phyloP scores from a whole-genome alignment of 1,140 invertebrate species.

The Drosophila mauritiana region DNA sequence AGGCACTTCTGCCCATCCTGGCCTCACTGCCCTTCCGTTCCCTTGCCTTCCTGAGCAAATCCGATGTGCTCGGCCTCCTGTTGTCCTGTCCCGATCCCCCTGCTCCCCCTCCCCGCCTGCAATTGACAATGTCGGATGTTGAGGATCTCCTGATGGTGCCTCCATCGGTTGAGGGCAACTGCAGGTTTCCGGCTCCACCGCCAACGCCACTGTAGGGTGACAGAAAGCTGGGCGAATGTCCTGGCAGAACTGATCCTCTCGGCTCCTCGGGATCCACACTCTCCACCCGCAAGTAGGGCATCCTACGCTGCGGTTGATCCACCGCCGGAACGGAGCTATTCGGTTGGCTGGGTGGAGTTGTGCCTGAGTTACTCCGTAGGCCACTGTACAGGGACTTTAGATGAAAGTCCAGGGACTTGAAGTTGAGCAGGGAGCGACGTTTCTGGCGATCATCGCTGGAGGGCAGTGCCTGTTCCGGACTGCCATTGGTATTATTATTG shows the following conservation, averaged over 20 bases:
- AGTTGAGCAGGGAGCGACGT: constrained; percentile 77
- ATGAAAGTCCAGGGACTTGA: constrained; percentile 82
- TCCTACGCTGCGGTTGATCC: constrained; percentile 29
- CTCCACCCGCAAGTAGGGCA: constrained; percentile 78
- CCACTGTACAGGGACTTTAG: constrained; percentile 80
- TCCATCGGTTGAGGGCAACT: constrained; percentile 14
- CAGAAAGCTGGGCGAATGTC: constrained; percentile 58
- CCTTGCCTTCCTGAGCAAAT: constrained; percentile 74
- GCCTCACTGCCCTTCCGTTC: constrained; percentile 81
- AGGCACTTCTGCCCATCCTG: constrained; percentile 80
- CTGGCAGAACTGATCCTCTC: constrained; percentile 17
- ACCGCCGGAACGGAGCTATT: constrained; percentile 16
- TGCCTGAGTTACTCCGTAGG: constrained; percentile 30
- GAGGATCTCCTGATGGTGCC: constrained; percentile 74
- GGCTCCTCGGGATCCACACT: constrained; percentile 67
- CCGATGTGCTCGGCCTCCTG: constrained; percentile 79
- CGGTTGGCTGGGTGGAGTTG: constrained; percentile 7
- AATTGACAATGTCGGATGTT: constrained; percentile 73
- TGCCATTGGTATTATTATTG: constrained; percentile 20
- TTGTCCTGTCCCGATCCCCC: constrained; percentile 39
- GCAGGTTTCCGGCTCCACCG: constrained; percentile 1
- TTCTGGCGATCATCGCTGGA: constrained; percentile 41
- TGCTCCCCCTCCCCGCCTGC: constrained; percentile 44
- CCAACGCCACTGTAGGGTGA: constrained; percentile 53
- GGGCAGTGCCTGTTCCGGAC: constrained; percentile 6